Base-by-base conservation (phyloP, 92 coral and sea anemone species). In the Epizoanthus stellaris region DNA sequence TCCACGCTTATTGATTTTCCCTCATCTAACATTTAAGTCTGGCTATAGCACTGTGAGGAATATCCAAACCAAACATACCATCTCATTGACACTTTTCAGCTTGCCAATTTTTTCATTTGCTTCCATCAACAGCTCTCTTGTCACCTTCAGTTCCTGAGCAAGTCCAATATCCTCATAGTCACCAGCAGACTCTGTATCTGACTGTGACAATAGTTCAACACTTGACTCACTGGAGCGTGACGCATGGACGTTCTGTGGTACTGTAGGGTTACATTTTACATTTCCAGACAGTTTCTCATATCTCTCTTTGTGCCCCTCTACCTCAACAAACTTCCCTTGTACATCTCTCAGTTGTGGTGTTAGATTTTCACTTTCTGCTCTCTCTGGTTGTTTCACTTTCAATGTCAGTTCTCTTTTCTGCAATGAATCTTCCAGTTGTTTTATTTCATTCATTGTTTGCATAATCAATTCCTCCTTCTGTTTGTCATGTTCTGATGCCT, bases 361-460 rank as follows among this genome's bases (percentile, higher is more conserved):
- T 76, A 36, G 65, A 5, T n/a, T 30, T 56, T 39, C 38, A 38
- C 20, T 58, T 13, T 14, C 65, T 34, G 5, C 16, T 30, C 45
- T 59, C 25, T 25, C n/a, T 4, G 36, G 6, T 61, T 15, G 69
- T 14, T 34, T 38, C 54, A 36, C 17, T 17, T 39, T 30, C 19
- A 23, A 17, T n/a, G n/a, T n/a, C 0, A 6, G 10, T 38, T 58
- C 66, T n/a, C 42, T 56, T 4, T 25, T 76, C 16, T 58, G 52
- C 3, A 76, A 14, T n/a, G 81, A 76, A 20, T 76, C 68, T 59
- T 76, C 68, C 17, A 76, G 53, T 16, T 57, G 47, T 1, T 76
- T 59, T 76, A 76, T 25, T 16, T 76, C 81, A 2, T 76, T 67
- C 81, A 57, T 38, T 76, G 40, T 36, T 52, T 76, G 81, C 10